Evolutionary conservation across 1,140 invertebrate species (phyloP).

Genomic region (Paraescarpia echinospica): DNA sequence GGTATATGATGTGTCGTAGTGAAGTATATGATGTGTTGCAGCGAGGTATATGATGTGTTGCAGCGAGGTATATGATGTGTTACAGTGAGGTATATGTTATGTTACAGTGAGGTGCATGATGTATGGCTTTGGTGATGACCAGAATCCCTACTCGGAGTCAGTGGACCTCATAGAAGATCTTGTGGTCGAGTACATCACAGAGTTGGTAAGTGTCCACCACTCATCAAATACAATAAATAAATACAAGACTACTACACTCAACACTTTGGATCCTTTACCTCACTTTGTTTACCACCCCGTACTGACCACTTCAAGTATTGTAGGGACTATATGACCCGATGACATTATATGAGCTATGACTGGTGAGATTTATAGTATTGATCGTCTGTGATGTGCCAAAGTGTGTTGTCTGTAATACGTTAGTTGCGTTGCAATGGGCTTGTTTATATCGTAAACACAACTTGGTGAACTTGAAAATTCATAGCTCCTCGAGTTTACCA

Average conservation of each 20-base stretch:
- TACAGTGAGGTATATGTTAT: neutral
- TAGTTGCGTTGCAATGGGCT: no score
- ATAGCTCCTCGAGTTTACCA: no score
- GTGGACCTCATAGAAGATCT: slow-evolving; percentile 97
- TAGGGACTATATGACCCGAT: no score
- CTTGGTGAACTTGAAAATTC: no score
- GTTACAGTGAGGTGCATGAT: slow-evolving; percentile 80
- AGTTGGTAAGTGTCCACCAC: slow-evolving; percentile 70
- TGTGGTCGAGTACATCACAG: slow-evolving; percentile 96
- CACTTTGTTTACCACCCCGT: neutral
- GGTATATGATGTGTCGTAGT: neutral
- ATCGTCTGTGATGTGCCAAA: neutral
- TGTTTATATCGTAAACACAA: no score
- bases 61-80: neutral
- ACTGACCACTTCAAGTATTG: no score
- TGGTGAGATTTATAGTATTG: no score
- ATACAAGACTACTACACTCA: no score
- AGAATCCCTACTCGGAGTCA: slow-evolving; percentile 98
- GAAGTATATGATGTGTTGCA: neutral
- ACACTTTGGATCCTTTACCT: neutral
- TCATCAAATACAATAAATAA: neutral
- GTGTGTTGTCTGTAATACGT: neutral
- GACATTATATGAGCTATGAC: no score
- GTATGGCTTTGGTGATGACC: slow-evolving; percentile 99
- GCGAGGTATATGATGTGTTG: neutral